phyloP scores from a whole-genome alignment of 2,888 invertebrate genomes.

The Tolmerus cingulatus region DNA sequence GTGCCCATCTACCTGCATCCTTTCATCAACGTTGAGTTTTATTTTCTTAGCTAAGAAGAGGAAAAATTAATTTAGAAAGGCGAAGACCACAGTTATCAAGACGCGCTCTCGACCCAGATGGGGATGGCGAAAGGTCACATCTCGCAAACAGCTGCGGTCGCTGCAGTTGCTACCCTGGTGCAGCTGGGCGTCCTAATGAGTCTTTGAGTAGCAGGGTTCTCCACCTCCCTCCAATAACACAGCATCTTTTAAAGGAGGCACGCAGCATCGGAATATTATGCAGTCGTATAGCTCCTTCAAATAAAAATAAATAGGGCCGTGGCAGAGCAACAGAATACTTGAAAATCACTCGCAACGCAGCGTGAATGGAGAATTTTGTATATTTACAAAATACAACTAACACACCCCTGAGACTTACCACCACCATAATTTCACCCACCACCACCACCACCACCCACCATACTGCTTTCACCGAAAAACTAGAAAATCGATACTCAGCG shows the following conservation, averaged over 20 bases:
- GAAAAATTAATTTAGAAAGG: conserved; percentile 34
- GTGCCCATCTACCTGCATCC: not conserved
- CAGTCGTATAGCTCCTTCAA: not conserved
- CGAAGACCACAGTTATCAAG: conserved; percentile 28
- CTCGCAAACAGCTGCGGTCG: not conserved
- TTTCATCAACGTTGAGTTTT: not conserved
- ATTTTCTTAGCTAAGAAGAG: conserved; percentile 32
- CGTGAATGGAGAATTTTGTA: conserved; percentile 21
- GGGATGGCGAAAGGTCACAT: conserved; percentile 2
- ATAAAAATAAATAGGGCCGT: not conserved
- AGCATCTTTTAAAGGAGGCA: not conserved
- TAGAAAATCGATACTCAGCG: conserved; percentile 52
- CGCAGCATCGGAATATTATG: not conserved
- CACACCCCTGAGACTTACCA: not conserved
- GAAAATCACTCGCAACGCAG: not conserved
- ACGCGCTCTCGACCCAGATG: not conserved
- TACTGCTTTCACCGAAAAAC: conserved; percentile 37
- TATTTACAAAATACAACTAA: conserved; percentile 27
- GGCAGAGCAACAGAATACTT: not conserved
- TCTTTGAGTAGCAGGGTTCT: not conserved
- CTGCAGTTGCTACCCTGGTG: not conserved
- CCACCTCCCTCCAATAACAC: not conserved
- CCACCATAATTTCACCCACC: not conserved
- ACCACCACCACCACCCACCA: not conserved
- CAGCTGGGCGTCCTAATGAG: not conserved